Evolutionary conservation across 2,113 vertebrate species (phyloP).

Genomic region (Ptychochromis oligacanthus): DNA sequence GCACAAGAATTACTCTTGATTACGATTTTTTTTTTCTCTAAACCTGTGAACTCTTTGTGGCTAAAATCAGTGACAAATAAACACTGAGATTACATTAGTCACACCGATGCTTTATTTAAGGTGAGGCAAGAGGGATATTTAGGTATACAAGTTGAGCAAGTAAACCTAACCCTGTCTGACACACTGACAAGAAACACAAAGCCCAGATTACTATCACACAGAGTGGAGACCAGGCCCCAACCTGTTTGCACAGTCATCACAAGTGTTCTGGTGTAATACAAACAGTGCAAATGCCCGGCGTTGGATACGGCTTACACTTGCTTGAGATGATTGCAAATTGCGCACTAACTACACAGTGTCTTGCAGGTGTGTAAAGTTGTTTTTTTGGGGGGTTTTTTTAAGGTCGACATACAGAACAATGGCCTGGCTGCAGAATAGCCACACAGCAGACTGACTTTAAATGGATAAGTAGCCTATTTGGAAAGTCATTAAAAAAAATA

Average conservation of each 20-base stretch:
- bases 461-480: too few relatives aligned
- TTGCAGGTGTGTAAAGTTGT: not conserved
- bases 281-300: not conserved
- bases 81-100: not conserved
- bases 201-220: conserved; percentile 3
- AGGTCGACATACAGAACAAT: not conserved
- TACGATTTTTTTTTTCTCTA: not conserved
- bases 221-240: not conserved
- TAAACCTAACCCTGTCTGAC: conserved; percentile 18
- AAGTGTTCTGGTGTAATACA: not conserved
- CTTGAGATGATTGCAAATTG: not conserved
- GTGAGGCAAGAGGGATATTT: not conserved
- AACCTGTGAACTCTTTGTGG: not conserved
- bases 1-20: not conserved
- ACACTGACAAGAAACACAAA: conserved; percentile 17
- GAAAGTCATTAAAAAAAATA: too few relatives aligned
- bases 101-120: not conserved
- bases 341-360: not conserved
- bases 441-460: not conserved
- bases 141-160: not conserved
- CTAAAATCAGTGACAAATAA: not conserved
- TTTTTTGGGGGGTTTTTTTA: too few relatives aligned
- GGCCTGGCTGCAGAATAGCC: not conserved
- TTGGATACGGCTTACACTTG: not conserved
- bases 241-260: conserved; percentile 51